Base-by-base conservation (phyloP, 2,888 invertebrate species). In the Rhynchonema sp. region DNA sequence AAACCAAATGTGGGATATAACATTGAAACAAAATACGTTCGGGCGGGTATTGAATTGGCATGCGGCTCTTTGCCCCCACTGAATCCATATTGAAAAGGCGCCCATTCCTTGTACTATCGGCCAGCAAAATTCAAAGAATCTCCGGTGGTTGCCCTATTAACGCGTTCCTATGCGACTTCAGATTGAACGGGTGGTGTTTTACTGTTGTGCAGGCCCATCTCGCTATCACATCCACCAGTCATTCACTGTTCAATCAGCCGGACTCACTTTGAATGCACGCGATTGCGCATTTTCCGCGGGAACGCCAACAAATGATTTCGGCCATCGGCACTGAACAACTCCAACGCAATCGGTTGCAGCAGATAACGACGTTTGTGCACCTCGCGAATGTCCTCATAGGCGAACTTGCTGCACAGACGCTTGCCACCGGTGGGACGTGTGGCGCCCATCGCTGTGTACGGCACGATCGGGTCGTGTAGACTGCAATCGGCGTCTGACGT, bases 291-390 rank as follows among this genome's bases (percentile, higher is more conserved):
- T 81, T 92, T 92, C 66, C 90, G 81, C 1, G 92, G 91, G 76
- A 96, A 96, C 59, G 94, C 92, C 46, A 98, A 78, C 63, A 98
- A 80, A 76, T 94, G 91, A 76, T 96, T 98, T 62, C 94, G 81
- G 3, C 98, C 98, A 75, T 98, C 96, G 56, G 88, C 86, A 20
- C 91, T 92, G 76, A 98, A 98, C 6, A 98, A 90, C 79, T 98
- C 98, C 59, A 98, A 75, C 0, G 96, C 98, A 78, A 90, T 96
- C 1, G 94, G 94, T 76, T 98, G 92, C 55, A 96, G 78, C 23
- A 91, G 76, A 61, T 68, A 72, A 54, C 70, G 60, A 6, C 67
- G 59, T 56, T 64, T 66, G 55, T 67, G 65, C 23, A 56, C 30
- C 74, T 96, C 94, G 80, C 85, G 80, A 63, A 98, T 91, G 72